Base-by-base conservation (phyloP, 2,888 invertebrate species). In the Catocala nupta region DNA sequence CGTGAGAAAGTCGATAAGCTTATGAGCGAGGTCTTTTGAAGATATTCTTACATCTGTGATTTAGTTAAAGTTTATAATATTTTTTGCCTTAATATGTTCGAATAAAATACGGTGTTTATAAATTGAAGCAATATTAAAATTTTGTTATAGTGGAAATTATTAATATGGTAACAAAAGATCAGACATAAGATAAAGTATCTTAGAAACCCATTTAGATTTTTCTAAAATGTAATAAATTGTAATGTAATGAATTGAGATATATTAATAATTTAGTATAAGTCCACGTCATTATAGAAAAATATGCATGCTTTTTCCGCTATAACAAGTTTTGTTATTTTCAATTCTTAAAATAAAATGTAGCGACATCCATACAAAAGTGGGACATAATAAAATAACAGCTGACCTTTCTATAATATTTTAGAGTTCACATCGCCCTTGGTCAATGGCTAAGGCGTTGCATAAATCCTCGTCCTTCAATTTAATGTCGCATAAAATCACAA, bases 401-500 rank as follows among this genome's bases (percentile, higher is more conserved):
- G 16, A 39, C 48, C 45, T 55, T 63, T 45, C 53, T 47, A 52
- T 48, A 51, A 45, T 45, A 57, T 49, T 66, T 65, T 54, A 55
- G 34, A 55, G 50, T 66, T 49, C 45, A 16, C 55, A 44, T 54
- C 47, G 62, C 59, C 54, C 36, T 64, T 56, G 63, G 59, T 52
- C 59, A 63, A 62, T 52, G 65, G 70, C 68, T 65, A 73, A 73
- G 71, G 73, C 69, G 76, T 71, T 76, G 68, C 78, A 83, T 84
- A 85, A 83, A 83, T 84, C 77, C 78, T 81, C 76, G 76, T 81
- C 77, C 77, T 80, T 53, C 79, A 83, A 84, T 84, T 84, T 85
- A 85, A 87, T 83, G 84, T 87, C 84, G 82, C 85, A 85, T 88
- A 85, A 88, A 88, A 88, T 86, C 82, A 81, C 79, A 75, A 77